Base-by-base conservation (phyloP, 1,140 invertebrate genomes). In the Heliconius eleuchia region DNA sequence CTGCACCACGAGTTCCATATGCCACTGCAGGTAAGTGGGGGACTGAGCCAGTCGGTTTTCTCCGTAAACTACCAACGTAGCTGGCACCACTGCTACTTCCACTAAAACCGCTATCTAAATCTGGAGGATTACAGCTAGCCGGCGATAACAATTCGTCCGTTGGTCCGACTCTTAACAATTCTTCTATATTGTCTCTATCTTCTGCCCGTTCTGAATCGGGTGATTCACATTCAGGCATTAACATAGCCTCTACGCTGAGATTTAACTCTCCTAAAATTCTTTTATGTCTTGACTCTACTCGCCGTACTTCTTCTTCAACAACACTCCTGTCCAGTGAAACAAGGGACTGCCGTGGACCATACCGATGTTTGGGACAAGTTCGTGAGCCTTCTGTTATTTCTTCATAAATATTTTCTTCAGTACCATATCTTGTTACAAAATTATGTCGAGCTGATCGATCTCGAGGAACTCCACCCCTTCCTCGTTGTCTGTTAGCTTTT, bases 401-500 rank as follows among this genome's bases (percentile, higher is more conserved):
- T 94, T 98, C 97, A 89, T 98, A 98, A 88, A 98, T 98, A 90
- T 98, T 98, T 94, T 98, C 97, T 89, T 97, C 96, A 18, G 97
- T 97, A 30, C 97, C 97, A 86, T 97, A 97, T 79, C 97, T 95
- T 8, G 97, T 97, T 34, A 97, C 96, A 85, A 97, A 97, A 60
- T 97, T 97, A 85, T 97, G 97, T 78, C 94, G 86, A 80, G 82
- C 84, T 34, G 89, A 87, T 87, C 91, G 84, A 76, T 94, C 92
- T 92, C 94, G 91, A 80, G 88, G 92, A 86, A 94, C 85, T 80
- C 88, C 90, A 84, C 90, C 94, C 78, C 88, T 87, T 82, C 92
- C 92, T 81, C 92, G 90, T 88, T 90, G 91, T 74, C 90, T 86
- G 84, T 91, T 88, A 66, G 86, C 85, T 85, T 90, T 92, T 74